Base-by-base conservation (phyloP, 2,888 invertebrate species). In the Dyspetes luteomarginatus region DNA sequence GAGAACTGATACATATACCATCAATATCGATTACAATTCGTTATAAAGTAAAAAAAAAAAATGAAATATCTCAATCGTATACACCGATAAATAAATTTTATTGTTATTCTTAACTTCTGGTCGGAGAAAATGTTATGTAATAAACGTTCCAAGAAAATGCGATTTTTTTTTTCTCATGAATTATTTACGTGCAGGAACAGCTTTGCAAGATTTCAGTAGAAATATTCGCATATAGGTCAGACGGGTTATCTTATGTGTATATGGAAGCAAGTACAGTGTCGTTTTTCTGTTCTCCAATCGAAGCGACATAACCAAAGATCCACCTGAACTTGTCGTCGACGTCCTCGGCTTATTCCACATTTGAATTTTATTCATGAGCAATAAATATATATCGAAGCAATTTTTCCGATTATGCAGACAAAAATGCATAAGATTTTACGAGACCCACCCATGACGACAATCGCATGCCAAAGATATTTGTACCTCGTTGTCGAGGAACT, bases 1-100 rank as follows among this genome's bases (percentile, higher is more conserved):
- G 77, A 74, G 74, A 56, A 64, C 36, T 30, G 28, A 77, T 77
- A 71, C 30, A 7, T 50, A 36, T 17, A 48, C 41, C 43, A 43
- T 62, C 30, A 17, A 36, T 69, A 69, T 69, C 74, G 79, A 79
- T 79, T 65, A 69, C 41, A 43, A 48, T 62, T 68, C 50, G 50
- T 41, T 48, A 45, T 22, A 5, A 48, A 41, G 30, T 36, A 1
- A 24, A 22, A 69, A 24, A 17, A 43, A 64, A 58, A 24, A 2
- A 4, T 1, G 1, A 2, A 4, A 2, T 3, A 5, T 36, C 3
- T 36, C 7, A 12, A 36, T 36, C 12, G 12, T 36, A 36, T 36
- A 36, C 36, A 3, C 9, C 5, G 5, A 1, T 36, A 5, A 36
- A 1, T 36, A 36, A 9, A 36, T 36, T 36, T 36, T 12, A 12